These are phyloP conservation scores for Perizoma flavofasciatum DNA, from an alignment of 2,888 invertebrate genomes.

Conservation along the genomic window DNA sequence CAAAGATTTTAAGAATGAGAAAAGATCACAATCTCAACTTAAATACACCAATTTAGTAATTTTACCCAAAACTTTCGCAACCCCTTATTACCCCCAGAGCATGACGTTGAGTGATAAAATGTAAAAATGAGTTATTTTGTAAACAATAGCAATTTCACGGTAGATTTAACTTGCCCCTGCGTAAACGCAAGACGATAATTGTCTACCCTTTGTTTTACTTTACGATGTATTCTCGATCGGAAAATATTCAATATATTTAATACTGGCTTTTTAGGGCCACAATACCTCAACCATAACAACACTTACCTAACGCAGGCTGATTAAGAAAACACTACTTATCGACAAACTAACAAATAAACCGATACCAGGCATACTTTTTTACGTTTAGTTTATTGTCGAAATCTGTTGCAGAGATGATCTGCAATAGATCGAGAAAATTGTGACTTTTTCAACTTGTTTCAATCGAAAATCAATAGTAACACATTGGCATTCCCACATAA, in stretches of 20 bases:
- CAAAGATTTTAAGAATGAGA: background rate
- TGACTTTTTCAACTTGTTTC: background rate
- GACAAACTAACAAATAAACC: too few species aligned
- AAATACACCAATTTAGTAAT: constrained; percentile 21
- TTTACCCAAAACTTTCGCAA: constrained; percentile 26
- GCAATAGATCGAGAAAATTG: background rate
- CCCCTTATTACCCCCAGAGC: constrained; percentile 26
- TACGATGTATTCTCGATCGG: constrained; percentile 15
- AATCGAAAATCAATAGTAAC: constrained; percentile 39
- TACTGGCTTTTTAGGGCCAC: too few species aligned
- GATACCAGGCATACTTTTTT: too few species aligned
- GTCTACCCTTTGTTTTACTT: constrained; percentile 46
- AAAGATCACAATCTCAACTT: constrained; percentile 5
- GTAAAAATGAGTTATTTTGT: constrained; percentile 72
- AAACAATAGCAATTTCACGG: constrained; percentile 80
- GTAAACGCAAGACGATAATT: constrained; percentile 59
- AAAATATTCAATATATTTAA: background rate
- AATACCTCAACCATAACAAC: too few species aligned
- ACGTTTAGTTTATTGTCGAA: too few species aligned
- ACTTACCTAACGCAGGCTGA: too few species aligned
- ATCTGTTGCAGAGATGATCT: too few species aligned
- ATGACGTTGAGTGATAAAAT: constrained; percentile 29
- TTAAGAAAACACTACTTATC: too few species aligned
- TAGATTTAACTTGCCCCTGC: constrained; percentile 66
- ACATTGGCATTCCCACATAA: constrained; percentile 38